Evolutionary conservation across 1,140 invertebrate genomes (phyloP).

Genomic region (Diabrotica undecimpunctata): DNA sequence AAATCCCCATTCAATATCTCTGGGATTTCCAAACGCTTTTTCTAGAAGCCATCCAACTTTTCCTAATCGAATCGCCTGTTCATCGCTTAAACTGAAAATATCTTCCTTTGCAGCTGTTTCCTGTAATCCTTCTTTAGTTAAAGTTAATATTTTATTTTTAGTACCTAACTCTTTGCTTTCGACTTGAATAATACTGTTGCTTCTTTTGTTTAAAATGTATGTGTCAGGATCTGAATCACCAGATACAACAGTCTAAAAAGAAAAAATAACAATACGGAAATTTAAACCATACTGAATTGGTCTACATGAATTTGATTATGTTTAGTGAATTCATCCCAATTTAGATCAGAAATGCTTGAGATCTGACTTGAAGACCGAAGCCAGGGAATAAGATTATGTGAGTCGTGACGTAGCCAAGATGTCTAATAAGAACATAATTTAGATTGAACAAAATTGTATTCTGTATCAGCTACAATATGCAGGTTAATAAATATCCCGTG

Average conservation of each 20-base stretch:
- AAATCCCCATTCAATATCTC: slow-evolving; percentile 76
- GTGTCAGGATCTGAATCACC: slow-evolving; percentile 72
- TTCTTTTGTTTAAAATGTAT: slow-evolving; percentile 54
- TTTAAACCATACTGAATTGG: no score
- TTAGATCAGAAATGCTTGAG: no score
- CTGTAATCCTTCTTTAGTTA: slow-evolving; percentile 44
- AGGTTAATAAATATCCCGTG: no score
- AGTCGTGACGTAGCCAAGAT: no score
- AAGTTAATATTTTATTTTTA: slow-evolving; percentile 55
- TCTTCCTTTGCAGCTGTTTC: slow-evolving; percentile 32
- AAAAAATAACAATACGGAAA: no score
- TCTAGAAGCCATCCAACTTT: slow-evolving; percentile 60
- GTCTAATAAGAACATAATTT: no score
- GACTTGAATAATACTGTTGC: slow-evolving; percentile 51
- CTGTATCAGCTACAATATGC: no score
- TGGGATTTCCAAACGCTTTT: slow-evolving; percentile 58
- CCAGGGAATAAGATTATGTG: no score
- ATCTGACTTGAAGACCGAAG: no score
- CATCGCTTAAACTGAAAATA: slow-evolving; percentile 52
- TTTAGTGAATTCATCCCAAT: no score
- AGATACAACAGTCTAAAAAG: slow-evolving; percentile 69
- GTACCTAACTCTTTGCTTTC: slow-evolving; percentile 52
- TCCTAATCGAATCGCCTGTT: slow-evolving; percentile 52
- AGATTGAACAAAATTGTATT: no score
- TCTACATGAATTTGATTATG: no score